Conservation (phyloP, 1,140 invertebrate genomes). For the Drosophila burlai region DNA sequence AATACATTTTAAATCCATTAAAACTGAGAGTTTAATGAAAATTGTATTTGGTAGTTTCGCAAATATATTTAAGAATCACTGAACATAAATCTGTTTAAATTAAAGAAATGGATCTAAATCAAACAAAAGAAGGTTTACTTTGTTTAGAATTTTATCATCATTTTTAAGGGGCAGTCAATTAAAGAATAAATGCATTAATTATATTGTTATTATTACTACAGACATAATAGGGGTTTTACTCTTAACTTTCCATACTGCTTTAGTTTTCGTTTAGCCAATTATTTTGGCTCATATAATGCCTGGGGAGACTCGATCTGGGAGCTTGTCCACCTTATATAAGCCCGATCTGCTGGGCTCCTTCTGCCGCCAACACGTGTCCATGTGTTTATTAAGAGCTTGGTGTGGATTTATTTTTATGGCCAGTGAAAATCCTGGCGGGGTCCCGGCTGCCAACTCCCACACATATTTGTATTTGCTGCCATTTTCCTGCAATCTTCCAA, state of each 20-base stretch:
- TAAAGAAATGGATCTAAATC: neutral
- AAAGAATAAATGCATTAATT: neutral
- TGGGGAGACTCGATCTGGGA: neutral
- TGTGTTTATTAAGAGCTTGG: constrained; percentile 27
- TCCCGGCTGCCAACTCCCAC: constrained; percentile 7
- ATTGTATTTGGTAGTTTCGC: neutral
- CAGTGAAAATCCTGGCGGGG: neutral
- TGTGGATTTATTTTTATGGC: constrained; percentile 45
- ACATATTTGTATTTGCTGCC: constrained; percentile 40
- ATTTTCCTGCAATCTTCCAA: constrained; percentile 19
- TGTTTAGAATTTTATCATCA: neutral
- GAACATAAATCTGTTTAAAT: neutral
- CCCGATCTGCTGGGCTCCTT: neutral
- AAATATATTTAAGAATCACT: neutral
- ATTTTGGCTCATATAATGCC: neutral
- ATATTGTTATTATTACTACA: neutral
- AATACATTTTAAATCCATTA: neutral
- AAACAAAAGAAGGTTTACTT: too few species aligned
- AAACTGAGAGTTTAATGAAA: neutral
- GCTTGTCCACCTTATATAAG: constrained; percentile 31
- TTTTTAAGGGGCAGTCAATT: neutral
- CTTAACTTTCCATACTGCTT: neutral
- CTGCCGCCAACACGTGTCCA: constrained; percentile 1
- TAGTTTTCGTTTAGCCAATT: neutral
- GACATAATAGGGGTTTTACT: neutral